Evolutionary conservation across 2,797 vertebrate genomes (phyloP).

Genomic region (Aplochiton taeniatus): DNA sequence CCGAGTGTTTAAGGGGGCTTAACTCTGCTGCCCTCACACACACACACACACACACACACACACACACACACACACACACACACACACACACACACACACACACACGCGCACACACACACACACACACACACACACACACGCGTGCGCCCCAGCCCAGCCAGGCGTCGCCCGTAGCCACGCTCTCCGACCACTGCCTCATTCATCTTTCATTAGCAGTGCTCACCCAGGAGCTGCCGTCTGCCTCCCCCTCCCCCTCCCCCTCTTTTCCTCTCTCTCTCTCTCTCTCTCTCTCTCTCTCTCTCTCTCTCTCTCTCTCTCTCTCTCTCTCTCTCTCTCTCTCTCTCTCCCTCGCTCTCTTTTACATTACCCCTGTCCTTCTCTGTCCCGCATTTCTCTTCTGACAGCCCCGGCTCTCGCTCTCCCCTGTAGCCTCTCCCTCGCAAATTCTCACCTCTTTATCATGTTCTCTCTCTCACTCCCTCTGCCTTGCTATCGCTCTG

Average conservation of each 20-base stretch:
- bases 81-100: constrained; percentile 44
- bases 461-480: constrained; percentile 41
- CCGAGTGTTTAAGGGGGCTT: constrained; percentile 46
- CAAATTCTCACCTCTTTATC: background rate
- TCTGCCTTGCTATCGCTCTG: constrained; percentile 50
- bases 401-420: constrained; percentile 35
- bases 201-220: constrained; percentile 75
- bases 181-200: constrained; percentile 71
- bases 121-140: constrained; percentile 12
- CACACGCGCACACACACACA: constrained; percentile 19
- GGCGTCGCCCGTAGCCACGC: constrained; percentile 68
- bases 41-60: constrained; percentile 19
- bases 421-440: background rate
- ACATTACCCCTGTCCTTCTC: too few species aligned
- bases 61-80: constrained; percentile 13
- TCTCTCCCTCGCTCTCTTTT: background rate
- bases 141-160: constrained; percentile 50
- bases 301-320: background rate
- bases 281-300: background rate
- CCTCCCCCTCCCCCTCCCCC: constrained; percentile 9
- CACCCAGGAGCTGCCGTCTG: constrained; percentile 62
- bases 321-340: background rate
- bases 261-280: constrained; percentile 1
- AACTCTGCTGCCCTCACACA: constrained; percentile 9
- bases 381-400: too few species aligned